Percentiles rank a stretch among this genome's conserved stretches.
These are phyloP conservation scores for Drosophila diplacantha DNA, from an alignment of 2,888 invertebrate genomes.

Conservation along the genomic window DNA sequence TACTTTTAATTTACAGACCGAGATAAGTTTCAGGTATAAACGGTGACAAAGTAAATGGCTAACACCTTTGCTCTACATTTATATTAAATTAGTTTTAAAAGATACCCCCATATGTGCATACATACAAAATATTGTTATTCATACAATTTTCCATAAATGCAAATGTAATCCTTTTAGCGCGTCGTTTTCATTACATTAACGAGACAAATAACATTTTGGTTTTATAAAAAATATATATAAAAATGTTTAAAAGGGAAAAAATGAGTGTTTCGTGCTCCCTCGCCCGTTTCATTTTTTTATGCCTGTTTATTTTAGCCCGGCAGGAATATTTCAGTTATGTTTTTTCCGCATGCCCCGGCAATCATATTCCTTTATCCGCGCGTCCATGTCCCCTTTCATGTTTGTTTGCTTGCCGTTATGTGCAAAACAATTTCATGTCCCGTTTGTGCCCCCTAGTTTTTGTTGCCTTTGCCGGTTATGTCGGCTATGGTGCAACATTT, in stretches of 20 bases:
- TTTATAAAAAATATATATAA: constrained; percentile 41
- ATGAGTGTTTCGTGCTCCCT: constrained; percentile 44
- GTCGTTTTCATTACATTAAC: constrained; percentile 71
- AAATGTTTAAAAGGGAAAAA: constrained; percentile 25
- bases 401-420: constrained; percentile 61
- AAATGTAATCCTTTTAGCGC: constrained; percentile 69
- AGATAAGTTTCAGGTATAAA: background rate
- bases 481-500: constrained; percentile 51
- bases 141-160: constrained; percentile 45
- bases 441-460: constrained; percentile 39
- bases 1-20: background rate
- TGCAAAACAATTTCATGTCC: constrained; percentile 66
- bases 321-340: constrained; percentile 37
- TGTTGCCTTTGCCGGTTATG: constrained; percentile 24
- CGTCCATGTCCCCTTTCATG: constrained; percentile 38
- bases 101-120: background rate
- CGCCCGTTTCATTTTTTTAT: constrained; percentile 38
- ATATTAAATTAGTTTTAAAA: background rate
- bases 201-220: constrained; percentile 55
- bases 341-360: constrained; percentile 20
- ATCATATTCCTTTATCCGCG: constrained; percentile 33
- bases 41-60: background rate
- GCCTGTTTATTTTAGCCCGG: constrained; percentile 36
- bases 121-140: constrained; percentile 7
- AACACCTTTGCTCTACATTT: background rate